Evolutionary conservation across 1,140 invertebrate species (phyloP).

Genomic region (Xylocopa sonorina): DNA sequence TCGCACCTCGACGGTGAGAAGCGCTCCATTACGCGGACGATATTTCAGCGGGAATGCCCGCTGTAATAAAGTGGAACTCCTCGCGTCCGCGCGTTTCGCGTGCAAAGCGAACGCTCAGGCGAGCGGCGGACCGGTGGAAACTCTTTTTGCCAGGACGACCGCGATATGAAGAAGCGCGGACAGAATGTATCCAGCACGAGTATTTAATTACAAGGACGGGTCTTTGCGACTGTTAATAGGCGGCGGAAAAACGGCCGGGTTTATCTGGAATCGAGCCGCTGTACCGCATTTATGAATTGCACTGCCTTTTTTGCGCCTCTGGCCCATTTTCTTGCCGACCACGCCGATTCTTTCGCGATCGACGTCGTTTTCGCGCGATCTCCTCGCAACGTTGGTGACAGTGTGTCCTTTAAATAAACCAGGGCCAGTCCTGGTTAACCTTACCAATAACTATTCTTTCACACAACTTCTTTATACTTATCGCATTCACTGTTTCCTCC

Average conservation of each 20-base stretch:
- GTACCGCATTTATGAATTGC: background rate
- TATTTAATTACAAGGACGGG: conserved; percentile 47
- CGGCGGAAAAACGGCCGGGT: conserved; percentile 1
- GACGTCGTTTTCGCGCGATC: background rate
- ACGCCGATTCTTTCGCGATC: background rate
- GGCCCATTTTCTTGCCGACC: background rate
- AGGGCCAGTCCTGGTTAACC: too few species aligned
- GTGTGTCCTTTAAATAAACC: too few species aligned
- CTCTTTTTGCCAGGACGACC: background rate
- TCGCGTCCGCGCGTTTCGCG: background rate
- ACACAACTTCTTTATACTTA: too few species aligned
- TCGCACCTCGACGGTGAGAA: background rate
- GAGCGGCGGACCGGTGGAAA: background rate
- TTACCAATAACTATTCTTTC: too few species aligned
- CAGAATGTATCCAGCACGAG: conserved; percentile 4
- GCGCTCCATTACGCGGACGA: conserved; percentile 16
- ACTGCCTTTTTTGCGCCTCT: background rate
- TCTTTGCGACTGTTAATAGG: conserved; percentile 5
- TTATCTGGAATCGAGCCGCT: background rate
- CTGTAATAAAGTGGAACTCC: conserved; percentile 16
- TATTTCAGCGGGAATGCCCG: conserved; percentile 26
- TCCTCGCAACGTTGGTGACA: too few species aligned
- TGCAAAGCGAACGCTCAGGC: background rate
- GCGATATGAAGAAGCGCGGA: conserved; percentile 1
- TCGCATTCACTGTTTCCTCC: too few species aligned